Evolutionary conservation across 2,888 invertebrate species (phyloP), one percentile per base, ranked within the genome.

Genomic region (Plemyria rubiginata): DNA sequence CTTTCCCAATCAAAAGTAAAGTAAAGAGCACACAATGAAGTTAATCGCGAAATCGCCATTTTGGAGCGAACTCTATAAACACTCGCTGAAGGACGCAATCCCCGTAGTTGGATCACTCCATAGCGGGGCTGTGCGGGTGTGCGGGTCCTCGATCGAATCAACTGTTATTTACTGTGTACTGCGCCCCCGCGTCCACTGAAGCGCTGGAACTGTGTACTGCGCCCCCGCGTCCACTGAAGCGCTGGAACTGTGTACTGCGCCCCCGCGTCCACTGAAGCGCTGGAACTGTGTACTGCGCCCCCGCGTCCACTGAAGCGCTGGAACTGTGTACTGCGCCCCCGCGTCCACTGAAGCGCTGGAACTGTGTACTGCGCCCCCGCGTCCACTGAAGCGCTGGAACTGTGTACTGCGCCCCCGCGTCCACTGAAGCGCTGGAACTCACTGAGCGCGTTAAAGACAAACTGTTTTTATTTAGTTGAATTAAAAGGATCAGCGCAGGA

Each of bases 21-120:
- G 45, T 40, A 52, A 55, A 52, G 55, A 60, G 40, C 60, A 49
- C 60, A 61, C 55, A 60, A 62, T 64, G 59, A 68, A 66, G 63
- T 66, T 62, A 64, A 68, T 68, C 61, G 51, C 48, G 38, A 59
- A 63, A 59, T 65, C 63, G 22, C 54, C 56, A 46, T 58, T 60
- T 56, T 57, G 50, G 51, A 56, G 46, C 57, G 49, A 43, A 60
- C 41, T 54, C 50, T 54, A 61, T 46, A 57, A 59, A 54, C 63
- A 61, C 57, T 62, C 58, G n/a, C n/a, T 55, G 48, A 32, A 59
- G 60, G 51, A 54, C 56, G 46, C 65, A 62, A 65, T 65, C 62
- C 65, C 51, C 22, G 59, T 60, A 63, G 58, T 61, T 65, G 22
- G 65, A 62, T 60, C 67, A 49, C 49, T 60, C 62, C 60, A 53